These are phyloP conservation scores for Schizaphis graminum DNA, from an alignment of 2,888 invertebrate genomes.

Conservation along the genomic window DNA sequence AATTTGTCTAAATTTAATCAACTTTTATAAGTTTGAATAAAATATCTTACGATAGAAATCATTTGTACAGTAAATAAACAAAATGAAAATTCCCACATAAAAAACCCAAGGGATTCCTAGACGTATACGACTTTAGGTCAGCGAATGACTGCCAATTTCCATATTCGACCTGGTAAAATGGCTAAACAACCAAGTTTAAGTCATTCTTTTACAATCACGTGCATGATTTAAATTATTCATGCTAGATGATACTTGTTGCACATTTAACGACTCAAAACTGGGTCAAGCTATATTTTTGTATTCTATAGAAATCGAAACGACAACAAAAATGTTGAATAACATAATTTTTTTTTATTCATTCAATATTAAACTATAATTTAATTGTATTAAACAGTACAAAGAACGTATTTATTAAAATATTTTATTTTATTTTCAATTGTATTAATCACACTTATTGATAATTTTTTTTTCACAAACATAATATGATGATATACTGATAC, in stretches of 20 bases:
- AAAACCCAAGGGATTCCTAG: background rate
- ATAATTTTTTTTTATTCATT: background rate
- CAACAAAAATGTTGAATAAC: background rate
- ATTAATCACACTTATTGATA: background rate
- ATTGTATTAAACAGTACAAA: no score
- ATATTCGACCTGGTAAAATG: conserved; percentile 24
- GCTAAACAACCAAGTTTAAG: conserved; percentile 38
- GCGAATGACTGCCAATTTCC: conserved; percentile 37
- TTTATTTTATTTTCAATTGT: no score
- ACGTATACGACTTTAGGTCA: background rate
- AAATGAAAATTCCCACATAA: background rate
- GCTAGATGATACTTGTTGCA: conserved; percentile 40
- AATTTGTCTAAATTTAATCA: background rate
- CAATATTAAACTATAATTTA: background rate
- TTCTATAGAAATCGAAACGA: background rate
- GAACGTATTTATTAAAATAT: background rate
- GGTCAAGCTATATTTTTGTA: conserved; percentile 14
- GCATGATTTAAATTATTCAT: conserved; percentile 56
- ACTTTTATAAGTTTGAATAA: background rate
- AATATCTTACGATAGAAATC: background rate
- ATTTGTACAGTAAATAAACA: background rate
- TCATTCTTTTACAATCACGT: conserved; percentile 43
- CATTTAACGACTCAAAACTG: conserved; percentile 33
- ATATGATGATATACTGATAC: background rate
- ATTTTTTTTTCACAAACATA: background rate